Conservation (phyloP, 2,797 vertebrate genomes). For the Carcharodon carcharias region DNA sequence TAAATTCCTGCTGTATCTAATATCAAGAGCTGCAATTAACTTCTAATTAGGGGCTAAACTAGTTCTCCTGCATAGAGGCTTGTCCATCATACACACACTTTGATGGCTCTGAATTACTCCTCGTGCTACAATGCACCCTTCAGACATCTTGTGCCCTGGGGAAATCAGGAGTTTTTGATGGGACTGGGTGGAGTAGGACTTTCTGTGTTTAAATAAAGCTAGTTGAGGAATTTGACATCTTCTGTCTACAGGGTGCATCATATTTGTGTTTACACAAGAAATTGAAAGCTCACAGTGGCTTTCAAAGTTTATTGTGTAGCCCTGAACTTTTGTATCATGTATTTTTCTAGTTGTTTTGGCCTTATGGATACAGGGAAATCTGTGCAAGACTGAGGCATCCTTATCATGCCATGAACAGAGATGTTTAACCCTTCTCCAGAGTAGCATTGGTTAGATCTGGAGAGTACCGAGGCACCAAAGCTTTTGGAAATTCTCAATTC, state of each 20-base stretch:
- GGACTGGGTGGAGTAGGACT: constrained; percentile 16
- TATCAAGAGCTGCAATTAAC: constrained; percentile 35
- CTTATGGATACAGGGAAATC: not conserved
- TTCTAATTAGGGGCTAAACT: constrained; percentile 30
- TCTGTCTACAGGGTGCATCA: constrained; percentile 3
- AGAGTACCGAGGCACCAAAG: constrained; percentile 63
- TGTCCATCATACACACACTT: constrained; percentile 4
- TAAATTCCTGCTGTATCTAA: constrained; percentile 26
- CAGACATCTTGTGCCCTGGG: constrained; percentile 18
- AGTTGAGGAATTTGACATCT: constrained; percentile 4
- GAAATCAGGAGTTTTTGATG: not conserved
- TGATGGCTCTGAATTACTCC: constrained; percentile 32
- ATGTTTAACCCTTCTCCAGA: constrained; percentile 63
- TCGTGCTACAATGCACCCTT: constrained; percentile 13
- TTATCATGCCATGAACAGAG: constrained; percentile 60
- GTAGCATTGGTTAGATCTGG: constrained; percentile 54
- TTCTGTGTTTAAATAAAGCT: constrained; percentile 27
- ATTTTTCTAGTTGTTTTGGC: not conserved
- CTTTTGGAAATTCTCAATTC: constrained; percentile 50
- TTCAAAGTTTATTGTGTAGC: not conserved
- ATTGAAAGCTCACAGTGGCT: not conserved
- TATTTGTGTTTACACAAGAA: not conserved
- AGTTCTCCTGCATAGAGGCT: constrained; percentile 17
- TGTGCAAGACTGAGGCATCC: constrained; percentile 54
- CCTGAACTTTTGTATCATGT: not conserved